A percentile compares a stretch with the other conserved stretches of the same genome.
These are phyloP conservation scores for Piezodorus guildinii DNA, from an alignment of 1,140 invertebrate genomes.

Conservation along the genomic window DNA sequence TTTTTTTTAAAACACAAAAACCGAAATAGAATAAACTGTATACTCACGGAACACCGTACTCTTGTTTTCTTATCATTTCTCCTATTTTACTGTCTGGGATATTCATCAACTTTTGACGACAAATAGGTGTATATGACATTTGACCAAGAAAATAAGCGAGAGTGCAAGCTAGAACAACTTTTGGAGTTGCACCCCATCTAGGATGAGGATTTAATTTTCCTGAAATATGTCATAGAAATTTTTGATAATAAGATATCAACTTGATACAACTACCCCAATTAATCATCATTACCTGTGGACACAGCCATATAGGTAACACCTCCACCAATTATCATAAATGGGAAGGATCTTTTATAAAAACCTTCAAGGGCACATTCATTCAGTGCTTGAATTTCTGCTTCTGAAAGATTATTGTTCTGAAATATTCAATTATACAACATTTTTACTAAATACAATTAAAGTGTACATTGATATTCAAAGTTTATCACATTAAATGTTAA, in stretches of 20 bases:
- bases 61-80: slow-evolving; percentile 37
- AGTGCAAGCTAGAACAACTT: slow-evolving; percentile 48
- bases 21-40: neutral
- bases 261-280: slow-evolving; percentile 8
- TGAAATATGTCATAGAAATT: slow-evolving; percentile 28
- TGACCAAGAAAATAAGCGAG: slow-evolving; percentile 62
- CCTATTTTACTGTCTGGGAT: slow-evolving; percentile 49
- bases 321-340: slow-evolving; percentile 48
- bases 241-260: slow-evolving; percentile 7
- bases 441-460: too few relatives aligned
- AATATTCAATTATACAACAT: slow-evolving; percentile 2
- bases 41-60: neutral
- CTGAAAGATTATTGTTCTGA: slow-evolving; percentile 36
- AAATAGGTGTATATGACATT: slow-evolving; percentile 56
- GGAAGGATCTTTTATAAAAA: slow-evolving; percentile 54
- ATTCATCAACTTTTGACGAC: slow-evolving; percentile 61
- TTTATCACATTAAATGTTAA: too few relatives aligned
- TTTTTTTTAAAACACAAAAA: too few relatives aligned
- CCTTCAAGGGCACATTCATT: slow-evolving; percentile 58
- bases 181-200: slow-evolving; percentile 50
- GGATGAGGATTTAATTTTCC: slow-evolving; percentile 39
- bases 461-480: too few relatives aligned
- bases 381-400: slow-evolving; percentile 51
- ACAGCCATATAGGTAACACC: slow-evolving; percentile 46
- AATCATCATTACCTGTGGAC: slow-evolving; percentile 37